phyloP scores from a whole-genome alignment of 2,888 invertebrate species.

The Tenthredo scrophulariae region DNA sequence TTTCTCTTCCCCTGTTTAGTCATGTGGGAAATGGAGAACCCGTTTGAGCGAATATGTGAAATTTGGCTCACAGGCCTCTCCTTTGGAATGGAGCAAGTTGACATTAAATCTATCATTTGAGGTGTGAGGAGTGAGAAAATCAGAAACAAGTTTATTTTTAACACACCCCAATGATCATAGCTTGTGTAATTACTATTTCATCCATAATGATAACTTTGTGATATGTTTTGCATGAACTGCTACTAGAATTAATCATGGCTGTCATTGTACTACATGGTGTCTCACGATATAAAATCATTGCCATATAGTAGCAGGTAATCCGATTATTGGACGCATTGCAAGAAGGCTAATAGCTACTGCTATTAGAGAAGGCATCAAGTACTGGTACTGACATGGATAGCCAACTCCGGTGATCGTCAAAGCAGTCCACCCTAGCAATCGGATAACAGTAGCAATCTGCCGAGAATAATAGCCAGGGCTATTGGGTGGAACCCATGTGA shows the following conservation, averaged over 20 bases:
- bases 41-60: too few relatives aligned
- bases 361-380: constrained; percentile 71
- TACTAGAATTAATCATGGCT: neutral
- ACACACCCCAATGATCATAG: neutral
- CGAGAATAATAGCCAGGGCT: constrained; percentile 59
- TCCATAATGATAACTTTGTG: neutral
- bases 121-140: neutral
- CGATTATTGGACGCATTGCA: constrained; percentile 63
- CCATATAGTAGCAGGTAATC: neutral
- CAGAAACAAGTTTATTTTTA: neutral
- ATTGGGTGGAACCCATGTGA: constrained; percentile 66
- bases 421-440: constrained; percentile 69
- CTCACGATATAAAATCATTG: constrained; percentile 9
- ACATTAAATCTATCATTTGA: too few relatives aligned
- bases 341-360: constrained; percentile 64
- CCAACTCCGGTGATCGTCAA: constrained; percentile 66
- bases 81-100: too few relatives aligned
- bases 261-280: neutral
- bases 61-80: too few relatives aligned
- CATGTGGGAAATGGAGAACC: too few relatives aligned
- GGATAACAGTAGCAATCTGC: constrained; percentile 66
- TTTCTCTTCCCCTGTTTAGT: too few relatives aligned
- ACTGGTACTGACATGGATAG: constrained; percentile 70
- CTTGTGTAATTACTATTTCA: neutral
- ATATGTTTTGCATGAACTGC: neutral